Evolutionary conservation across 2,888 invertebrate species (phyloP).

Genomic region (Rhagonycha fulva): DNA sequence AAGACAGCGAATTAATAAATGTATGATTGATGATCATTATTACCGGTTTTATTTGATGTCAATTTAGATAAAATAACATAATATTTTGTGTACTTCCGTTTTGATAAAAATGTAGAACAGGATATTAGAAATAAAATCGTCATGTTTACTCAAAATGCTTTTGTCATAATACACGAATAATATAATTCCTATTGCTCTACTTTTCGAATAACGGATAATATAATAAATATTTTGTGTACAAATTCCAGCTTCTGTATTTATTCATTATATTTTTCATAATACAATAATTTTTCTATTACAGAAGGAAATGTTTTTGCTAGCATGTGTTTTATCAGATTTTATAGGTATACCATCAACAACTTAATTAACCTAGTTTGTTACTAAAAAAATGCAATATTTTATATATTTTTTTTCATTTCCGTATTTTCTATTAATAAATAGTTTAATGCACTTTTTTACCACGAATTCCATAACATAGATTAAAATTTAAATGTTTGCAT

Average conservation of each 20-base stretch:
- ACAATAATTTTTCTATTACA: not conserved
- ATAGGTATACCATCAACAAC: not conserved
- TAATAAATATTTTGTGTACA: not conserved
- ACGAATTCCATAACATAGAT: not conserved
- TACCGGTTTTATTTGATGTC: slow-evolving; percentile 24
- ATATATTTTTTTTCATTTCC: not conserved
- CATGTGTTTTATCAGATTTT: not conserved
- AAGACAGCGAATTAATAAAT: slow-evolving; percentile 8
- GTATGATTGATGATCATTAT: slow-evolving; percentile 20
- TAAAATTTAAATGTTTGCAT: not conserved
- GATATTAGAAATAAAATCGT: slow-evolving; percentile 22
- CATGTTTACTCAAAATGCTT: not conserved
- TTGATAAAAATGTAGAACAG: slow-evolving; percentile 20
- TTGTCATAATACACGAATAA: not conserved
- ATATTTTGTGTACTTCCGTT: slow-evolving; percentile 23
- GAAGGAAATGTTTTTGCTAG: not conserved
- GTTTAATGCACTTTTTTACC: not conserved
- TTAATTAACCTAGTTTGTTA: not conserved
- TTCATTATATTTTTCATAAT: not conserved
- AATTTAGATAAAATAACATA: slow-evolving; percentile 25
- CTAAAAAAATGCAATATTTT: not conserved
- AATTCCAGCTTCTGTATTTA: not conserved
- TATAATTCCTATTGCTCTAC: not conserved
- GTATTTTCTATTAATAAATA: not conserved
- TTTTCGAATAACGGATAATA: not conserved